Evolutionary conservation across 2,888 invertebrate species (phyloP).

Genomic region (Drosophila paranaensis): DNA sequence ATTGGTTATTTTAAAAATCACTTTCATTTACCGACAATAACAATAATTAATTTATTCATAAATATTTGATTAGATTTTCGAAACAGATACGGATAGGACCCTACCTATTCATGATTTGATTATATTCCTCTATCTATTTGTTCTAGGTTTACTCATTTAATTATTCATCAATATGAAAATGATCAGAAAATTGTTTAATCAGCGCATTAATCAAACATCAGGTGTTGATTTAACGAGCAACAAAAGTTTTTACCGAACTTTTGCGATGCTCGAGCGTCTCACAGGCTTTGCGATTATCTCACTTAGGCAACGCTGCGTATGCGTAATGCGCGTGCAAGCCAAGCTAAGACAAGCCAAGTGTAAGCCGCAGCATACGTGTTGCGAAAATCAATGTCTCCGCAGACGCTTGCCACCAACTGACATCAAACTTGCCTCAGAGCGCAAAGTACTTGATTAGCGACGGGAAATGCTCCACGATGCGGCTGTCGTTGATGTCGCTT

Average conservation of each 20-base stretch:
- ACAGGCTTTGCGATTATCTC: slow-evolving; percentile 46
- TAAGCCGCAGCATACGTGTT: slow-evolving; percentile 52
- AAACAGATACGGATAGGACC: no score
- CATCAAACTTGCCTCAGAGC: slow-evolving; percentile 33
- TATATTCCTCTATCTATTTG: no score
- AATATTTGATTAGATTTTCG: no score
- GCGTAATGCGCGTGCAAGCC: slow-evolving; percentile 39
- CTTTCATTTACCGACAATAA: no score
- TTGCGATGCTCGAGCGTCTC: slow-evolving; percentile 41
- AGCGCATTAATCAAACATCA: slow-evolving; percentile 40
- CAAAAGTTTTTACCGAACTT: slow-evolving; percentile 39
- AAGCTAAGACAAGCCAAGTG: background rate
- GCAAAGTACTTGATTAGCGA: slow-evolving; percentile 37
- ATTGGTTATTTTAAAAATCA: no score
- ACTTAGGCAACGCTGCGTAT: slow-evolving; percentile 65
- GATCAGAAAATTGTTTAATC: no score
- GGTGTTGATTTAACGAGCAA: slow-evolving; percentile 6
- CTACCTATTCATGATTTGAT: no score
- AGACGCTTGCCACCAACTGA: slow-evolving; percentile 24
- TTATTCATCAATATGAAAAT: background rate
- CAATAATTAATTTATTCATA: no score
- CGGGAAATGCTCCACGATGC: slow-evolving; percentile 22
- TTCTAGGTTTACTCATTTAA: background rate
- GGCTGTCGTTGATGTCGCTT: background rate
- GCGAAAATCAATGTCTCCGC: slow-evolving; percentile 28